Evolutionary conservation across 1,140 invertebrate genomes (phyloP).

Genomic region (Rhopalosiphum maidis): DNA sequence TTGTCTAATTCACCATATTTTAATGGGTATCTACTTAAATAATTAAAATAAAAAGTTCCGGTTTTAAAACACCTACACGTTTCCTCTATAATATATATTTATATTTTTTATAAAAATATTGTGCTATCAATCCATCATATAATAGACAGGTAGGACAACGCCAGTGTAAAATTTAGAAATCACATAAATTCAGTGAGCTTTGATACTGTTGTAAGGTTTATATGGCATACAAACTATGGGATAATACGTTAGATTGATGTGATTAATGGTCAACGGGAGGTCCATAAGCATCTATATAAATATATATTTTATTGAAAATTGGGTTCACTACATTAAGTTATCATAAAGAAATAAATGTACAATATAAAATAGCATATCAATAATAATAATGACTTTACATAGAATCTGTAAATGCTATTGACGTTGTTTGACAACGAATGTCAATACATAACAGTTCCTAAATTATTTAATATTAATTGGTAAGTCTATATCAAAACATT

Average conservation of each 20-base stretch:
- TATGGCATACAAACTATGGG: background rate
- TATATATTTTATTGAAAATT: slow-evolving; percentile 12
- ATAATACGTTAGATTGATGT: slow-evolving; percentile 5
- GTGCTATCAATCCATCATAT: background rate
- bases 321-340: slow-evolving; percentile 10
- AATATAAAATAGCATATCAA: slow-evolving; percentile 2
- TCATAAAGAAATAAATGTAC: background rate
- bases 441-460: background rate
- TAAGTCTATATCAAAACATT: background rate
- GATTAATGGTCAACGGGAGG: slow-evolving; percentile 30
- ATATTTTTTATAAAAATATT: background rate
- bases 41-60: background rate
- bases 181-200: background rate
- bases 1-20: background rate
- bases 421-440: background rate
- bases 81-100: background rate
- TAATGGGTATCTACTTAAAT: background rate
- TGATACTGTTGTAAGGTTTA: background rate
- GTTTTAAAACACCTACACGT: background rate
- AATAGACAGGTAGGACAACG: background rate
- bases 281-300: background rate
- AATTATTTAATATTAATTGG: background rate
- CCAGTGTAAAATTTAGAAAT: slow-evolving; percentile 2
- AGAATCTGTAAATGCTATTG: background rate
- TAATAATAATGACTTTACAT: slow-evolving; percentile 4